Evolutionary conservation across 2,888 invertebrate species (phyloP), one percentile per base, ranked within the genome.

Genomic region (Arctia plantaginis): DNA sequence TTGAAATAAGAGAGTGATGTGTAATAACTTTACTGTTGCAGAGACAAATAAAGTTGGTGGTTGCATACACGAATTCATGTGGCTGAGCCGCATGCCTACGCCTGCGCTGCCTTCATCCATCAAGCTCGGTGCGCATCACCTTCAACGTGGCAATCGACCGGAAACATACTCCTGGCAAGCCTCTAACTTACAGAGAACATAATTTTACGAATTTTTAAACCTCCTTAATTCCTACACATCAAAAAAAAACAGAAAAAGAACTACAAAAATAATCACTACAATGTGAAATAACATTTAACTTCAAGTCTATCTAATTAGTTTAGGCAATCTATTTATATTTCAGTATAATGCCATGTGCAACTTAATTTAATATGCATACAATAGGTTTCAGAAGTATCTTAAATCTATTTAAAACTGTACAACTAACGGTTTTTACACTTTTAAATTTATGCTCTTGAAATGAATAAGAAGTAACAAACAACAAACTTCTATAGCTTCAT

Each of bases 71-170:
- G 92, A 91, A 92, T 92, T 92, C 91, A 91, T 91, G 92, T 89
- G 91, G 90, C 89, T 87, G 86, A 83, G 90, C 89, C 92, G 93
- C 92, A 91, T 92, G 91, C 92, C 92, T 90, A 89, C 90, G 91
- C 90, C 90, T 88, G 86, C 88, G 90, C 89, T 90, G 89, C 91
- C 92, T 93, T 89, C 94, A 95, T 95, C 95, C 94, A 95, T 95
- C 95, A 95, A 93, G 93, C 90, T 95, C 95, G 90, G 85, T 79
- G 92, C 92, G 89, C 91, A 94, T 95, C 94, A 95, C 91, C 92
- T 93, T 95, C 95, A 93, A 83, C 86, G 87, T 87, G 88, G 90
- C 95, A 92, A 91, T 93, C 92, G 93, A 92, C 93, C 93, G 94
- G 93, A 95, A 95, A 94, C 91, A 86, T 88, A 90, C 90, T 89